Percentiles rank a stretch among this genome's conserved stretches.
Conservation (phyloP, 1,140 invertebrate species). For the Zophobas atratus region DNA sequence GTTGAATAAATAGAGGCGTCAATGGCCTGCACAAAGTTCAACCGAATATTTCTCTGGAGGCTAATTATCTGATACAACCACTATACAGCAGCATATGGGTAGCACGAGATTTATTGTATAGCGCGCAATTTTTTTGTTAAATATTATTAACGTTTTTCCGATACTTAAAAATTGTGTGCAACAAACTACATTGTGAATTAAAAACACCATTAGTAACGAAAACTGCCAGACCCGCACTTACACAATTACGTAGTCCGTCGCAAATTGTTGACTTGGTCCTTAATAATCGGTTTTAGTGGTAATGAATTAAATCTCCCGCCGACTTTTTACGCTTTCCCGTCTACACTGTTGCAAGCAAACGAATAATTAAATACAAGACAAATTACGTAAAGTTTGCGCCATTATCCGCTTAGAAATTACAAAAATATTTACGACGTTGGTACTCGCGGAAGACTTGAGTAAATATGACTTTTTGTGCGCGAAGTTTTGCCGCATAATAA, state of each 20-base stretch:
- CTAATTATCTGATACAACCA: too few relatives aligned
- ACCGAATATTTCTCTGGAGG: too few relatives aligned
- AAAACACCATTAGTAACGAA: too few relatives aligned
- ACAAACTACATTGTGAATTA: too few relatives aligned
- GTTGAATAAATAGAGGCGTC: too few relatives aligned
- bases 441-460: slow-evolving; percentile 4
- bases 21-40: too few relatives aligned
- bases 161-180: too few relatives aligned
- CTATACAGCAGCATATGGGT: too few relatives aligned
- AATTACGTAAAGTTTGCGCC: slow-evolving; percentile 23
- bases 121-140: too few relatives aligned
- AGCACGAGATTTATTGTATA: too few relatives aligned
- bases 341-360: slow-evolving; percentile 9
- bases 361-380: slow-evolving; percentile 16
- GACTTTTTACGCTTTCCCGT: neutral
- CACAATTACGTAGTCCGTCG: neutral
- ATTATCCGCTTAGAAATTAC: slow-evolving; percentile 15
- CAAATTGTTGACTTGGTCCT: neutral
- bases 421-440: slow-evolving; percentile 31
- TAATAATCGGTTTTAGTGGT: slow-evolving; percentile 13
- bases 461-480: slow-evolving; percentile 32
- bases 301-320: neutral
- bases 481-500: slow-evolving; percentile 39
- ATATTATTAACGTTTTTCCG: too few relatives aligned
- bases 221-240: neutral